These are phyloP conservation scores for Mellilla xanthometata DNA, from an alignment of 2,888 invertebrate species.

Conservation along the genomic window DNA sequence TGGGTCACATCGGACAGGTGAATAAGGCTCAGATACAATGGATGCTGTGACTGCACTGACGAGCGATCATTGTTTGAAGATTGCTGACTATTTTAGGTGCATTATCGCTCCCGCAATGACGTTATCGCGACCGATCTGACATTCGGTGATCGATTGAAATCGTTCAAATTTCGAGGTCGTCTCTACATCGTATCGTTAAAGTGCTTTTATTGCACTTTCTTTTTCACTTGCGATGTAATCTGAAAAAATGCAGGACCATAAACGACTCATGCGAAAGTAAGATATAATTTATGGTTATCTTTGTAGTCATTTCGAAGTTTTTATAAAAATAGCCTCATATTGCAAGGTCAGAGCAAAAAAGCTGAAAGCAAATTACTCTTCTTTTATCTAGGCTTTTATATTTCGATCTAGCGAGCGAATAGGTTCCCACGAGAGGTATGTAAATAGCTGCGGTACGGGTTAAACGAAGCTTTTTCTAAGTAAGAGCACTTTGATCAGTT, in stretches of 20 bases:
- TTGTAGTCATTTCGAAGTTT: background rate
- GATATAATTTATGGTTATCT: background rate
- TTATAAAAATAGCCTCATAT: slow-evolving; percentile 6
- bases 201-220: slow-evolving; percentile 29
- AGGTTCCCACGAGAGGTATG: slow-evolving; percentile 19
- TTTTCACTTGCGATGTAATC: slow-evolving; percentile 15
- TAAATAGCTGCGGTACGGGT: slow-evolving; percentile 13
- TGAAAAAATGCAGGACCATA: slow-evolving; percentile 2
- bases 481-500: slow-evolving; percentile 17
- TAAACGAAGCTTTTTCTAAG: slow-evolving; percentile 20
- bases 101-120: slow-evolving; percentile 41
- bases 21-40: slow-evolving; percentile 46
- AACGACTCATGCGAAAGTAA: slow-evolving; percentile 4
- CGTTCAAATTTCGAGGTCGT: slow-evolving; percentile 32
- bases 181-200: slow-evolving; percentile 22
- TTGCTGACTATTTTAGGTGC: slow-evolving; percentile 39
- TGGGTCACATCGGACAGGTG: slow-evolving; percentile 63
- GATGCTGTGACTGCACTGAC: slow-evolving; percentile 36
- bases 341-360: slow-evolving; percentile 9
- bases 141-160: slow-evolving; percentile 45
- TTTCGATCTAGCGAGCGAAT: slow-evolving; percentile 15
- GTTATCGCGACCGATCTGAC: slow-evolving; percentile 53
- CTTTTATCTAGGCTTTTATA: slow-evolving; percentile 23
- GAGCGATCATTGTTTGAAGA: slow-evolving; percentile 43
- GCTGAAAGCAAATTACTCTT: slow-evolving; percentile 16